These are phyloP conservation scores for Spatula clypeata DNA, from an alignment of 2,797 vertebrate genomes.

Conservation along the genomic window DNA sequence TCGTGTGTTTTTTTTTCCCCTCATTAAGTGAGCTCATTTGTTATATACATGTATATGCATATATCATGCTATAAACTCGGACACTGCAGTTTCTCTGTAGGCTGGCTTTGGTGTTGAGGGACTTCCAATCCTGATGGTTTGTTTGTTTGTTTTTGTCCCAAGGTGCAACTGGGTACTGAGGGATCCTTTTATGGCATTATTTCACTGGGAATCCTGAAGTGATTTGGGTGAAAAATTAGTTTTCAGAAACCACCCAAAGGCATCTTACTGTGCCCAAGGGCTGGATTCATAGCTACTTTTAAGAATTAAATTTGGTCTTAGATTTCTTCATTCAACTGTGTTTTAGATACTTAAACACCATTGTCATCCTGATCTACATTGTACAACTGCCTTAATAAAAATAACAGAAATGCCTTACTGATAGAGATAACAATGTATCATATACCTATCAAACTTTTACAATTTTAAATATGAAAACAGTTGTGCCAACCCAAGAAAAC, in stretches of 20 bases:
- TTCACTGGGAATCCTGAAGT: not conserved
- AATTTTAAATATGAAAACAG: not conserved
- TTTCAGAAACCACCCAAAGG: not conserved
- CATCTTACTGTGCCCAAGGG: not conserved
- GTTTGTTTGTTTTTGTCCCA: not conserved
- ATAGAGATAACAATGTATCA: not conserved
- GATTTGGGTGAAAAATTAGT: not conserved
- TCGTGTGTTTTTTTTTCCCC: not conserved
- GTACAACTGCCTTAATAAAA: not conserved
- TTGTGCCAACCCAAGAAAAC: not conserved
- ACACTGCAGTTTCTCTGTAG: accelerated
- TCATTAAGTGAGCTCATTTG: not conserved
- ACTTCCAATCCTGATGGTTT: not conserved
- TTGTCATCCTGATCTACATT: not conserved
- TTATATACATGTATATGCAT: not conserved
- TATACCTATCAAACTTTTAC: not conserved
- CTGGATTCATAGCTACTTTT: not conserved
- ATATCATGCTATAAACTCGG: not conserved
- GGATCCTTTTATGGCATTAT: not conserved
- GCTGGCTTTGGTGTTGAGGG: not conserved
- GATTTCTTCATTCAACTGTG: not conserved
- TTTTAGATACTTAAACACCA: not conserved
- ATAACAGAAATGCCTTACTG: not conserved
- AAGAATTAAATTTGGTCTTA: not conserved
- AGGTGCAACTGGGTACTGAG: not conserved